Percentiles rank a stretch among this genome's conserved stretches.
Evolutionary conservation across 2,888 invertebrate genomes (phyloP).

Genomic region (Pandemis heparana): DNA sequence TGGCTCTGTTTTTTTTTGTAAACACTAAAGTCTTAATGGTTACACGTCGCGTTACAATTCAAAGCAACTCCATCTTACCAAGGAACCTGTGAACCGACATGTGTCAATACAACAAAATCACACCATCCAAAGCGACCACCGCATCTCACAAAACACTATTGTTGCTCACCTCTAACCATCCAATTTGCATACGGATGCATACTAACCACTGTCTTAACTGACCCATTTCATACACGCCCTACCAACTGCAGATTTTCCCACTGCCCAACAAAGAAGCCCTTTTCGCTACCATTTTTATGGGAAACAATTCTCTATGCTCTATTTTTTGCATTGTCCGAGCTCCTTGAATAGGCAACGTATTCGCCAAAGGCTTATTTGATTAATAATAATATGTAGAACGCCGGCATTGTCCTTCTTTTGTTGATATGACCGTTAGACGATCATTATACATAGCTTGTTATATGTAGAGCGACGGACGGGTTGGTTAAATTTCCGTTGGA

Average conservation of each 20-base stretch:
- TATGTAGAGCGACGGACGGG: conserved; percentile 44
- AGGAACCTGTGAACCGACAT: neutral
- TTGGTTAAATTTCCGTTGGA: conserved; percentile 38
- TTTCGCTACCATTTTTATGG: conserved; percentile 80
- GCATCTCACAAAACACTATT: conserved; percentile 53
- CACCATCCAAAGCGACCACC: conserved; percentile 23
- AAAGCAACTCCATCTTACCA: neutral
- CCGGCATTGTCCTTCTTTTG: conserved; percentile 64
- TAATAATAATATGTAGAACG: conserved; percentile 69
- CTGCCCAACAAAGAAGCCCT: conserved; percentile 78
- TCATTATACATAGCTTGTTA: conserved; percentile 49
- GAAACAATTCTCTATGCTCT: conserved; percentile 80
- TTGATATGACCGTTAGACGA: conserved; percentile 72
- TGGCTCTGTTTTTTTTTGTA: too few species aligned
- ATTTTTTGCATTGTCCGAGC: conserved; percentile 84
- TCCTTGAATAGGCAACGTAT: conserved; percentile 65
- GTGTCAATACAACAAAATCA: neutral
- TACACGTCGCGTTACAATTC: too few species aligned
- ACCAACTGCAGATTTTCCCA: conserved; percentile 79
- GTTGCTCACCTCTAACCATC: conserved; percentile 56
- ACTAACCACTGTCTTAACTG: conserved; percentile 70
- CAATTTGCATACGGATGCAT: conserved; percentile 76
- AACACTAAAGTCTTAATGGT: too few species aligned
- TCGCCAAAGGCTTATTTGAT: conserved; percentile 78
- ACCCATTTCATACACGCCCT: conserved; percentile 76